phyloP scores from a whole-genome alignment of 1,140 invertebrate species.

The Dendrolimus kikuchii region DNA sequence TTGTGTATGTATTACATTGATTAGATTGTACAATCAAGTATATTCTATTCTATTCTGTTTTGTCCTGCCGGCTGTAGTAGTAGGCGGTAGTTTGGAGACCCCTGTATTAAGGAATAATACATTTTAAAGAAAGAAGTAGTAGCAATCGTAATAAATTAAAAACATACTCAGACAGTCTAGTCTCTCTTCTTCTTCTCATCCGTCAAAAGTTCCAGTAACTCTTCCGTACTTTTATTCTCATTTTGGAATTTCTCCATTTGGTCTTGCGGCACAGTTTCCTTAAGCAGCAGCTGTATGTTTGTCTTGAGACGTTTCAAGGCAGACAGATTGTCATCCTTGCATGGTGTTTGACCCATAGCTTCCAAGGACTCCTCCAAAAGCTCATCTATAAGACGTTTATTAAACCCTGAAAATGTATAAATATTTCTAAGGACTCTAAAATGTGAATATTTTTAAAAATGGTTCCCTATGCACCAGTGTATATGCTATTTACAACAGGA shows the following conservation, averaged over 20 bases:
- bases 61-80: too few species aligned
- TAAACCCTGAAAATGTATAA: slow-evolving; percentile 61
- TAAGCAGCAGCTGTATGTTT: slow-evolving; percentile 84
- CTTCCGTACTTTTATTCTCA: slow-evolving; percentile 82
- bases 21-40: too few species aligned
- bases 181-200: slow-evolving; percentile 39
- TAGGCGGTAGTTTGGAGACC: too few species aligned
- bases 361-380: slow-evolving; percentile 84
- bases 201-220: slow-evolving; percentile 83
- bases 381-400: slow-evolving; percentile 86
- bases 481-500: too few species aligned
- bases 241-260: slow-evolving; percentile 83
- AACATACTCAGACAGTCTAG: slow-evolving; percentile 3
- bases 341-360: slow-evolving; percentile 79
- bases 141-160: too few species aligned
- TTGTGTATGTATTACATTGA: too few species aligned
- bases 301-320: slow-evolving; percentile 76
- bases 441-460: too few species aligned
- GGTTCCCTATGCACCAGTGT: too few species aligned
- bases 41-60: too few species aligned
- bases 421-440: too few species aligned
- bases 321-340: slow-evolving; percentile 68
- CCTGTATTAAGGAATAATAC: too few species aligned
- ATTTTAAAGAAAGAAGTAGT: too few species aligned
- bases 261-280: slow-evolving; percentile 85